These are phyloP conservation scores for Chlorodrepanis virens DNA, from an alignment of 2,113 vertebrate genomes.

Conservation along the genomic window DNA sequence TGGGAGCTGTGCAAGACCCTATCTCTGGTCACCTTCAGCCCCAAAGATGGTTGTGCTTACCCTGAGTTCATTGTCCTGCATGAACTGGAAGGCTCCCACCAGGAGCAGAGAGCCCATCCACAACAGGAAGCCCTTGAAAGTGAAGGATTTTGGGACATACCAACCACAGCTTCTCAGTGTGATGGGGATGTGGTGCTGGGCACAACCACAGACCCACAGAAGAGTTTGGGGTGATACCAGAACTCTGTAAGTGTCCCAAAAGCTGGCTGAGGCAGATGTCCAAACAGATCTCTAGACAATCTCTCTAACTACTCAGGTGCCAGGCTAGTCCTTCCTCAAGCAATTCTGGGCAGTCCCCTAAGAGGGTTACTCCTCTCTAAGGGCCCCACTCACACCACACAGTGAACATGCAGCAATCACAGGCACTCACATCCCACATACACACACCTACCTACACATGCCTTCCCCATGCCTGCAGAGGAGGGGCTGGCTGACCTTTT, in stretches of 20 bases:
- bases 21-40: fast-evolving
- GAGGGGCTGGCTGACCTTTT: neutral
- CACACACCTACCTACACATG: neutral
- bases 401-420: neutral
- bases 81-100: neutral
- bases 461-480: neutral
- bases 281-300: neutral
- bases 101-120: neutral
- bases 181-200: neutral
- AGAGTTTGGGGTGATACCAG: neutral
- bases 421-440: fast-evolving
- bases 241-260: neutral
- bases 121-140: neutral
- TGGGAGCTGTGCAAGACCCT: neutral
- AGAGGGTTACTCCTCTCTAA: neutral
- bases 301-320: neutral
- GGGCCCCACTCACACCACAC: neutral
- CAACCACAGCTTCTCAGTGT: neutral
- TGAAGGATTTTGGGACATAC: neutral
- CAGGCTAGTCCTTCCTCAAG: neutral
- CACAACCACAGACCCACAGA: neutral
- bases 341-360: neutral
- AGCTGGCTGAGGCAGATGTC: neutral
- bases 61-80: neutral
- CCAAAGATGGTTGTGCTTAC: neutral